phyloP scores from a whole-genome alignment of 2,113 vertebrate genomes.

The Myotis davidii region DNA sequence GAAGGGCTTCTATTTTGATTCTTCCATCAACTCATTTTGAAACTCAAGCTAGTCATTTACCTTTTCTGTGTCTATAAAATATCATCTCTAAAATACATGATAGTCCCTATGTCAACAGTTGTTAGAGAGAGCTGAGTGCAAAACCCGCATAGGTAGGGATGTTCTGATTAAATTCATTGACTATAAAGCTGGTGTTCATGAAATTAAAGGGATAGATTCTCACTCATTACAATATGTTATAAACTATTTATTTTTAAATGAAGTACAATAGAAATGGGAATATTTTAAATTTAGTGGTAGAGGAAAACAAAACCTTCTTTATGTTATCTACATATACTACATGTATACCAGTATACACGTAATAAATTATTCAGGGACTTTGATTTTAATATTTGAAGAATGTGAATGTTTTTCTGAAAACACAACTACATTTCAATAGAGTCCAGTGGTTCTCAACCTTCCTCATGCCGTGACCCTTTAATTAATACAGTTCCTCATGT shows the following conservation, averaged over 20 bases:
- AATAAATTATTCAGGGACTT: background rate
- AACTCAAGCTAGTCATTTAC: constrained; percentile 46
- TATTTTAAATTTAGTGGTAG: background rate
- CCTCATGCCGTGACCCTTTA: no score
- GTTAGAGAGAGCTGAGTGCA: background rate
- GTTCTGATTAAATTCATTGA: background rate
- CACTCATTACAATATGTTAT: background rate
- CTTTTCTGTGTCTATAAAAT: constrained; percentile 32
- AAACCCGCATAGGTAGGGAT: background rate
- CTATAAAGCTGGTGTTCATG: background rate
- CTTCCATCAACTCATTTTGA: constrained; percentile 22
- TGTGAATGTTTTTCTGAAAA: constrained; percentile 18
- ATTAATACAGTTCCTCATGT: no score
- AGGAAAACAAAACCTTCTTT: constrained; percentile 47
- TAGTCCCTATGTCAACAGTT: constrained; percentile 5
- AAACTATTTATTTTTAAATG: background rate
- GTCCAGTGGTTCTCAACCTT: no score
- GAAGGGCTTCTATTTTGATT: constrained; percentile 4
- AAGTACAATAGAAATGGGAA: background rate
- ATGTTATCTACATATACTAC: background rate
- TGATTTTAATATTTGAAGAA: constrained; percentile 6
- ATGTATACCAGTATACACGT: background rate
- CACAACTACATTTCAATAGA: background rate
- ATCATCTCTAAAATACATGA: constrained; percentile 43
- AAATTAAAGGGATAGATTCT: constrained; percentile 37